Percentiles rank a stretch among this genome's conserved stretches.
Conservation (phyloP, 2,113 vertebrate genomes). For the Mus spicilegus region DNA sequence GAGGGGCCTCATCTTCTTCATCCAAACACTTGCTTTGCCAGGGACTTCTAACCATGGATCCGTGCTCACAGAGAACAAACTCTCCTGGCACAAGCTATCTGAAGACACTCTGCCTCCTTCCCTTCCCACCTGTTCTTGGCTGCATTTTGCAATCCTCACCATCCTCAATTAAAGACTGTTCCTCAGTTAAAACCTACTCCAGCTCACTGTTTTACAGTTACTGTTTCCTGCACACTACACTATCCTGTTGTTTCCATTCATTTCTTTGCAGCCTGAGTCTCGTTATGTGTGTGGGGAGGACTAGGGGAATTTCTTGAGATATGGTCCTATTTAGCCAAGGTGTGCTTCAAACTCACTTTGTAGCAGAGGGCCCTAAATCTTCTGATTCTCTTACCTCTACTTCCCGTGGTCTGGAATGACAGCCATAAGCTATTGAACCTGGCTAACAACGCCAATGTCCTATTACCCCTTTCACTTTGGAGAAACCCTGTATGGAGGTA, state of each 20-base stretch:
- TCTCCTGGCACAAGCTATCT: neutral
- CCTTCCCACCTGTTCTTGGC: neutral
- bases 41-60: neutral
- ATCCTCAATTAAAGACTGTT: neutral
- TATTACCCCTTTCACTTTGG: neutral
- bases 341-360: neutral
- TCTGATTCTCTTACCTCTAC: neutral
- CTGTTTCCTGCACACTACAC: neutral
- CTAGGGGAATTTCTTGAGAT: neutral
- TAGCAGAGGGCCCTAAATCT: neutral
- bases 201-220: neutral
- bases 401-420: neutral
- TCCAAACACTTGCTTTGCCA: constrained; percentile 49
- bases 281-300: neutral
- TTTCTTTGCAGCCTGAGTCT: neutral
- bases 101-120: neutral
- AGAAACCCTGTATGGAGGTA: neutral
- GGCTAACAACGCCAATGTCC: neutral
- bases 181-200: neutral
- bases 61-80: neutral
- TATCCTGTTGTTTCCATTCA: neutral
- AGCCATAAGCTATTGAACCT: neutral
- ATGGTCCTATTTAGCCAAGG: neutral
- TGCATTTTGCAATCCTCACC: neutral
- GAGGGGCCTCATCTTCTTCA: constrained; percentile 59